Evolutionary conservation across 2,888 invertebrate species (phyloP).

Genomic region (Julus scandinavius): DNA sequence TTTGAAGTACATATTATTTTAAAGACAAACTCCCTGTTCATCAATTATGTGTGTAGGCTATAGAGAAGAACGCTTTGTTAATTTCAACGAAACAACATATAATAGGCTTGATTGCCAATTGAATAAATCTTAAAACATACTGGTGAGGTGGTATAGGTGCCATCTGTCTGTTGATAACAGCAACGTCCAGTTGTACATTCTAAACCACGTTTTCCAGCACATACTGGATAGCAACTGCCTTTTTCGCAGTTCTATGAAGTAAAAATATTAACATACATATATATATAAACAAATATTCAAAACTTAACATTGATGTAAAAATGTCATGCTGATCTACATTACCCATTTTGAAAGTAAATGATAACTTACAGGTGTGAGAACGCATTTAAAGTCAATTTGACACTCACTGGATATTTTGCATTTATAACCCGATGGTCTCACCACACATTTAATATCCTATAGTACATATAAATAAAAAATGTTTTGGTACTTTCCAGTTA

Average conservation of each 20-base stretch:
- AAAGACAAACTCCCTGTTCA: constrained; percentile 22
- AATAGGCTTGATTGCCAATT: neutral
- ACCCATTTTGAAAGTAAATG: neutral
- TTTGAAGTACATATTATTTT: neutral
- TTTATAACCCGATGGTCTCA: neutral
- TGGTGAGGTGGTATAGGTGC: neutral
- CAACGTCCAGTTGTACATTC: neutral
- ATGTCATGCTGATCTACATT: neutral
- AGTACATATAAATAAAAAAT: neutral
- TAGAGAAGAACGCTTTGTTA: neutral
- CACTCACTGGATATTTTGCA: neutral
- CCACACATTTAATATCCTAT: neutral
- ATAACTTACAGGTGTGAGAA: neutral
- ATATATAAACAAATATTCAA: too few relatives aligned
- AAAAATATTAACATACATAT: too few relatives aligned
- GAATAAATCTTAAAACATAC: neutral
- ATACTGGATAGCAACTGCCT: constrained; percentile 5
- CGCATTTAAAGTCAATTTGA: neutral
- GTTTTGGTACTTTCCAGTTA: too few relatives aligned
- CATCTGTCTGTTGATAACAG: neutral
- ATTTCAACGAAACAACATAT: neutral
- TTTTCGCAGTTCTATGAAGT: neutral
- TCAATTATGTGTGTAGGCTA: neutral
- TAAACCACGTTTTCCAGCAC: neutral
- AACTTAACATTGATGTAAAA: too few relatives aligned